phyloP scores from a whole-genome alignment of 2,888 invertebrate species.

The Pardosa pseudoannulata region DNA sequence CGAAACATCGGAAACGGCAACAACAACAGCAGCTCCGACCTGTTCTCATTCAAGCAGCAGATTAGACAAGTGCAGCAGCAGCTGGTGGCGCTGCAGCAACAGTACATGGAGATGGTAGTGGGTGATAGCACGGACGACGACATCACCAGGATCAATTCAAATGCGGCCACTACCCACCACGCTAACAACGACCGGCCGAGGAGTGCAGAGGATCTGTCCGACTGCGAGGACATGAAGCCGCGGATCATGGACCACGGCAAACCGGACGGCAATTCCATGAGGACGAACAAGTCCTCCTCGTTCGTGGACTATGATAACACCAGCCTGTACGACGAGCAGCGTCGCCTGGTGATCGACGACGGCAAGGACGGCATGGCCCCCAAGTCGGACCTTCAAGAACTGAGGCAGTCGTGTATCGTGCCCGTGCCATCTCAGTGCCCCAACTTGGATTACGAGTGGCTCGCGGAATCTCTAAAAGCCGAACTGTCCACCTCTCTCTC shows the following conservation, averaged over 20 bases:
- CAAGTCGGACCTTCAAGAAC: slow-evolving; percentile 4
- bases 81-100: slow-evolving; percentile 90
- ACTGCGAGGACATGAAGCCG: slow-evolving; percentile 52
- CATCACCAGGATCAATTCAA: slow-evolving; percentile 75
- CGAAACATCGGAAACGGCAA: slow-evolving; percentile 26
- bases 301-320: slow-evolving; percentile 75
- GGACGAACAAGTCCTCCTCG: neutral
- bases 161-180: slow-evolving; percentile 68
- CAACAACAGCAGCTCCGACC: neutral
- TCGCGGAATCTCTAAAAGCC: slow-evolving; percentile 93
- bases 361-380: slow-evolving; percentile 81
- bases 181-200: slow-evolving; percentile 30
- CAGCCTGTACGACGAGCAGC: slow-evolving; percentile 87
- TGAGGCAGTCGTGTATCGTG: slow-evolving; percentile 69
- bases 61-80: slow-evolving; percentile 79
- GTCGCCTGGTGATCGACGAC: slow-evolving; percentile 88
- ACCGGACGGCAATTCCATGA: neutral
- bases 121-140: slow-evolving; percentile 80
- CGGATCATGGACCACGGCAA: neutral
- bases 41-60: slow-evolving; percentile 83
- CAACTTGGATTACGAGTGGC: slow-evolving; percentile 88
- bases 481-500: slow-evolving; percentile 91
- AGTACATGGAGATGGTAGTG: slow-evolving; percentile 90
- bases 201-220: slow-evolving; percentile 22
- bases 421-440: slow-evolving; percentile 77